Evolutionary conservation across 1,140 invertebrate species (phyloP).

Genomic region (Drosophila ogumai): DNA sequence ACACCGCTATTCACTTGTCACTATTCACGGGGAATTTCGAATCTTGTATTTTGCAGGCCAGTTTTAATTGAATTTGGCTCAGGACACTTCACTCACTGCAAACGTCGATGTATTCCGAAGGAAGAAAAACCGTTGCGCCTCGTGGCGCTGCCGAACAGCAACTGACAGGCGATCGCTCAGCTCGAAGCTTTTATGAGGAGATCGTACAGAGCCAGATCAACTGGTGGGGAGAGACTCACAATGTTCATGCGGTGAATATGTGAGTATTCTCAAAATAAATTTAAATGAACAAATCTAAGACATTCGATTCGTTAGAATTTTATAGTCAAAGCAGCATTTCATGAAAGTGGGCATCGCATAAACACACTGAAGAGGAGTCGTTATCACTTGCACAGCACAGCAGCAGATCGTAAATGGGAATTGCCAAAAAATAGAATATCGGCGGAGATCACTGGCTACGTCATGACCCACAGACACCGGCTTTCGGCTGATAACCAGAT

Average conservation of each 20-base stretch:
- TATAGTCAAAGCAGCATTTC: no score
- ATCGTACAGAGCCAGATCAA: constrained; percentile 16
- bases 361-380: background rate
- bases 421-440: constrained; percentile 17
- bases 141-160: constrained; percentile 65
- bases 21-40: background rate
- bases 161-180: constrained; percentile 52
- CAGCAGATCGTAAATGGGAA: constrained; percentile 24
- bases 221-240: constrained; percentile 2
- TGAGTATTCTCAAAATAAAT: background rate
- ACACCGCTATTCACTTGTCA: constrained; percentile 9
- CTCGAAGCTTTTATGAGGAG: constrained; percentile 64
- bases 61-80: background rate
- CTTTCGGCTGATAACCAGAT: constrained; percentile 28
- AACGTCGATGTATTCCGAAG: constrained; percentile 10
- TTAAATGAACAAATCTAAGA: background rate
- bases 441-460: constrained; percentile 28
- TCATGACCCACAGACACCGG: constrained; percentile 37
- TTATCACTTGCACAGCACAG: constrained; percentile 38
- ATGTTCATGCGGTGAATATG: background rate
- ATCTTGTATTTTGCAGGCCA: background rate
- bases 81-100: constrained; percentile 13
- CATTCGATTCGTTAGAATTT: background rate
- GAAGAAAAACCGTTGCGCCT: constrained; percentile 41
- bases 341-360: background rate